A percentile compares a stretch with the other conserved stretches of the same genome.
Conservation (phyloP, 2,888 invertebrate genomes). For the Oscheius sp. region DNA sequence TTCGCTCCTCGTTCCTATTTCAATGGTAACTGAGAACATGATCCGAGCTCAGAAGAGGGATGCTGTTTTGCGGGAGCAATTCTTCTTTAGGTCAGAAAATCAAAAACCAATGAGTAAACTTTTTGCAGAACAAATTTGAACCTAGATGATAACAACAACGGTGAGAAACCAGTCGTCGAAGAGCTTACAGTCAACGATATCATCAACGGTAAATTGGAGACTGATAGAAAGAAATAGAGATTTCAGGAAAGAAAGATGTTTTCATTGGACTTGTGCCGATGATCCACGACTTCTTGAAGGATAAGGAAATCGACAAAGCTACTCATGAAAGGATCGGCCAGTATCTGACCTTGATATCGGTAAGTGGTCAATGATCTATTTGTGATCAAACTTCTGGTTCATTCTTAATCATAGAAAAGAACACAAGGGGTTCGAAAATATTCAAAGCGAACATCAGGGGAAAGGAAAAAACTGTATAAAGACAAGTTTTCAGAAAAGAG, state of each 20-base stretch:
- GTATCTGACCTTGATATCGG: constrained; percentile 79
- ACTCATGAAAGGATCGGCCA: constrained; percentile 94
- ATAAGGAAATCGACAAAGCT: constrained; percentile 96
- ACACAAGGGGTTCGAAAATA: no score
- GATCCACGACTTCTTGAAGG: constrained; percentile 89
- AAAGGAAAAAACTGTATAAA: no score
- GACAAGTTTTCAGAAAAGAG: constrained; percentile 76
- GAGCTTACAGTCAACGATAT: constrained; percentile 94
- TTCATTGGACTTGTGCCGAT: constrained; percentile 94
- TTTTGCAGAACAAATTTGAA: no score
- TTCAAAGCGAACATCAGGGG: no score
- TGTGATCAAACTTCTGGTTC: no score
- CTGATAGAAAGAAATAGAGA: no score
- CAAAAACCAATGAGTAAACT: no score
- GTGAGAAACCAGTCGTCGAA: constrained; percentile 72
- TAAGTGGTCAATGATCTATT: no score
- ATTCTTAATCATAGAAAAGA: no score
- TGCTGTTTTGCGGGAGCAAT: constrained; percentile 84
- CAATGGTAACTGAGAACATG: constrained; percentile 83
- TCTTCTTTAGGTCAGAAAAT: no score
- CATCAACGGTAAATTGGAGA: no score
- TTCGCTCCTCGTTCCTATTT: constrained; percentile 91
- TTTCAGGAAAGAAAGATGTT: constrained; percentile 81
- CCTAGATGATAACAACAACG: no score
- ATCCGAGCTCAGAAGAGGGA: constrained; percentile 89